A percentile compares a stretch with the other conserved stretches of the same genome.
phyloP scores from a whole-genome alignment of 1,140 invertebrate species.

The Ptiloglossa arizonensis region DNA sequence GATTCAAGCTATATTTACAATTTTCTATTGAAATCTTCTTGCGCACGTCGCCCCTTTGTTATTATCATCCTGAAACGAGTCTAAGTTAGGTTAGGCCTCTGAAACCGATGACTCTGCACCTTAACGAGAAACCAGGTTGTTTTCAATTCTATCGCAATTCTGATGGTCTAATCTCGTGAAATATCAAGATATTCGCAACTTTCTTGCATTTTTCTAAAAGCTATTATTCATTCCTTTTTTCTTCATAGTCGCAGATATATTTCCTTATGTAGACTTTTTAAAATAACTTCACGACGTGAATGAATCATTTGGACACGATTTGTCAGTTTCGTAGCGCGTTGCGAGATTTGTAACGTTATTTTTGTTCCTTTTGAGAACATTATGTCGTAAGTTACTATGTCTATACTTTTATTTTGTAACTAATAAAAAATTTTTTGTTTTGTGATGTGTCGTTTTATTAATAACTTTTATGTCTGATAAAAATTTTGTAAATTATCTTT shows the following conservation, averaged over 20 bases:
- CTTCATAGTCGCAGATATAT: not conserved
- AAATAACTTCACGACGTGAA: conserved; percentile 3
- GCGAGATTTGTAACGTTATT: not conserved
- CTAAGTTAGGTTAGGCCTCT: conserved; percentile 65
- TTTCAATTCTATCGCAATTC: conserved; percentile 9
- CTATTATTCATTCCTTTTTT: not conserved
- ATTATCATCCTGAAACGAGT: conserved; percentile 31
- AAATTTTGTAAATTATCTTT: not conserved
- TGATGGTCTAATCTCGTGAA: conserved; percentile 1
- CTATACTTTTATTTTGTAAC: conserved; percentile 9
- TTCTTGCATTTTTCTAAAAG: not conserved
- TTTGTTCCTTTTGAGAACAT: not conserved
- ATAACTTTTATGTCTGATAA: not conserved
- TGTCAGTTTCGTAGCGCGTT: conserved; percentile 1
- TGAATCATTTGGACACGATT: conserved; percentile 9
- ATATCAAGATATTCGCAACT: not conserved
- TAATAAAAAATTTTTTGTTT: not conserved
- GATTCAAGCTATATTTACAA: conserved; percentile 25
- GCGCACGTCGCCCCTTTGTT: conserved; percentile 52
- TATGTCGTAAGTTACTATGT: not conserved
- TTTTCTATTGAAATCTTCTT: not conserved
- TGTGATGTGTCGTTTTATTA: conserved; percentile 1
- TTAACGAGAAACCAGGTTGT: conserved; percentile 51
- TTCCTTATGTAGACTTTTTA: conserved; percentile 1
- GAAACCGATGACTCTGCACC: conserved; percentile 71